phyloP scores from a whole-genome alignment of 2,888 invertebrate species.

The Brenthis daphne region DNA sequence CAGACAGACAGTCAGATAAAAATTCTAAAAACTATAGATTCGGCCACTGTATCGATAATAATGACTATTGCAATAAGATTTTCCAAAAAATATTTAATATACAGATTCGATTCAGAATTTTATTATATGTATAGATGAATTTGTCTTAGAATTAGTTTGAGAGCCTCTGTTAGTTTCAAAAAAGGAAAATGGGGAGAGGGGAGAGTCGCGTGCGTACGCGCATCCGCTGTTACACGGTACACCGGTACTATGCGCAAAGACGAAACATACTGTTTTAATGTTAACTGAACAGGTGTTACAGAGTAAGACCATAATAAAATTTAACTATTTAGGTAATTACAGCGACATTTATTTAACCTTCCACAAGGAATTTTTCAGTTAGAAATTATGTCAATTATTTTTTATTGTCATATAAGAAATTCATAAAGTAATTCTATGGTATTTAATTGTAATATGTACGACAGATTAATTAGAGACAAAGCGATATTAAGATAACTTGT shows the following conservation, averaged over 20 bases:
- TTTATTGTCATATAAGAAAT: conserved; percentile 1
- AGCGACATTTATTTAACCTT: conserved; percentile 30
- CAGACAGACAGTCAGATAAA: too few species aligned
- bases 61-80: too few species aligned
- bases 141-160: not conserved
- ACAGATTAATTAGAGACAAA: too few species aligned
- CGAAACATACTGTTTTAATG: not conserved
- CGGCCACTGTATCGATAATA: too few species aligned
- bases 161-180: conserved; percentile 34
- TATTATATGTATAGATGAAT: too few species aligned
- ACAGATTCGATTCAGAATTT: too few species aligned
- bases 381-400: conserved; percentile 5
- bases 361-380: conserved; percentile 15
- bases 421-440: too few species aligned
- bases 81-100: too few species aligned
- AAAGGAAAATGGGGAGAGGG: conserved; percentile 44
- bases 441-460: too few species aligned
- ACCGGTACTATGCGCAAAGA: conserved; percentile 35
- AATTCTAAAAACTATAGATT: too few species aligned
- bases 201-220: conserved; percentile 40
- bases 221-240: conserved; percentile 37
- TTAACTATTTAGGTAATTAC: conserved; percentile 20
- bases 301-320: conserved; percentile 17
- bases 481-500: too few species aligned
- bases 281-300: conserved; percentile 17